Base-by-base conservation (phyloP, 1,140 invertebrate species). In the Magallana gigas region DNA sequence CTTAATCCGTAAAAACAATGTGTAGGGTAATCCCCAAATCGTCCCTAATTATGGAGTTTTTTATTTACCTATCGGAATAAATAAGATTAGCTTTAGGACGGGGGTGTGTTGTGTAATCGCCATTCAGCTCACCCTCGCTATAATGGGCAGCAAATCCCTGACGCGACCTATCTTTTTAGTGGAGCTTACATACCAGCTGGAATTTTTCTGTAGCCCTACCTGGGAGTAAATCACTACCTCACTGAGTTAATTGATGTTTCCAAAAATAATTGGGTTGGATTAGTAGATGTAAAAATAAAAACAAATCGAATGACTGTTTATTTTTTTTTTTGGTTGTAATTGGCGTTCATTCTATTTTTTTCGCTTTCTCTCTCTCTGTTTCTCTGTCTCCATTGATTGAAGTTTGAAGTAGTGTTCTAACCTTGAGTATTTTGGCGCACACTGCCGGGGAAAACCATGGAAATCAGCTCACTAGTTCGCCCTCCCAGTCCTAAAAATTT, bases 391-490 rank as follows among this genome's bases (percentile, higher is more conserved):
- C 18, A 56, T 18, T 23, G 11, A 58, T 58, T 64, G 36, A 71
- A 68, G 29, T 76, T 71, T 71, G 29, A 58, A 57, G 23, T 57
- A 82, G 76, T 71, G 83, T 29, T 88, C 87, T 88, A 83, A 88
- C 87, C 87, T 88, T 83, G 87, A 58, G 80, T 62, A 57, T 36
- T 88, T 80, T 88, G 87, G 59, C 87, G n/a, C 62, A 58, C 64
- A 83, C 57, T 88, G 56, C 87, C 87, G 57, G 87, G 68, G 68
- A 85, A 84, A 71, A 85, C 57, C 87, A 87, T 84, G 83, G 87
- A 87, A 80, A 84, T 84, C 87, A 87, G 83, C 87, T 87, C 87
- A 57, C 81, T 68, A 57, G 59, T 36, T 80, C 87, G 56, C 83
- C 83, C 87, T 87, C 84, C 64, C 80, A 57, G 14, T 56, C 80